These are phyloP conservation scores for Idaea straminata DNA, from an alignment of 2,888 invertebrate genomes.

Conservation along the genomic window DNA sequence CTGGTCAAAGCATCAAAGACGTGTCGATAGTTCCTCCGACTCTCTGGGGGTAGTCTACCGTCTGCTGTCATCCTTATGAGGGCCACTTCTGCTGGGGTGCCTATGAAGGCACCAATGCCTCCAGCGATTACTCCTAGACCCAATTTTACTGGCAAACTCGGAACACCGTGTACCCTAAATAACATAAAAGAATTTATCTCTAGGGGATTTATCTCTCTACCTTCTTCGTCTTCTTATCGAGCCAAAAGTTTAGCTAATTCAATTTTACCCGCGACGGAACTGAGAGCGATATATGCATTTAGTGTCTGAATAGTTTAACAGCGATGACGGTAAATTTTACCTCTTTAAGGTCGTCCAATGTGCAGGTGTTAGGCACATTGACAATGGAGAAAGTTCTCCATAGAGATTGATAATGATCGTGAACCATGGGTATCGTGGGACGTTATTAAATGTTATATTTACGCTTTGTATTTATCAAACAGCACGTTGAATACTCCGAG, in stretches of 20 bases:
- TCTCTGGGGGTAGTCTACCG: constrained; percentile 90
- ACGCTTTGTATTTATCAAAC: constrained; percentile 85
- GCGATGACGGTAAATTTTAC: too few species aligned
- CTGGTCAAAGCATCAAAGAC: constrained; percentile 89
- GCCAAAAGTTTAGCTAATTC: too few species aligned
- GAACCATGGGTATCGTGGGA: too few species aligned
- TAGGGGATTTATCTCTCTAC: neutral
- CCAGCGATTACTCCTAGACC: constrained; percentile 92
- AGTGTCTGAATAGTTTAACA: too few species aligned
- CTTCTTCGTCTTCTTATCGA: too few species aligned
- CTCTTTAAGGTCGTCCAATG: too few species aligned
- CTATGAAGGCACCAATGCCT: constrained; percentile 90
- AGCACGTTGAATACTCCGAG: constrained; percentile 95
- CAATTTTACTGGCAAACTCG: constrained; percentile 89
- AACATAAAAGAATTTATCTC: neutral
- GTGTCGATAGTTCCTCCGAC: constrained; percentile 93
- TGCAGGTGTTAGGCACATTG: too few species aligned
- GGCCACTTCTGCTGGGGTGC: constrained; percentile 97
- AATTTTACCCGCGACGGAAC: too few species aligned
- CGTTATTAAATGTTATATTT: neutral
- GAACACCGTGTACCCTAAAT: constrained; percentile 70
- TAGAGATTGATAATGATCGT: too few species aligned
- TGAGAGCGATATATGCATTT: too few species aligned
- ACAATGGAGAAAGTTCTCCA: too few species aligned
- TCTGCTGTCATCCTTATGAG: constrained; percentile 98